phyloP scores from a whole-genome alignment of 1,140 invertebrate genomes.

The Brachionus plicatilis region DNA sequence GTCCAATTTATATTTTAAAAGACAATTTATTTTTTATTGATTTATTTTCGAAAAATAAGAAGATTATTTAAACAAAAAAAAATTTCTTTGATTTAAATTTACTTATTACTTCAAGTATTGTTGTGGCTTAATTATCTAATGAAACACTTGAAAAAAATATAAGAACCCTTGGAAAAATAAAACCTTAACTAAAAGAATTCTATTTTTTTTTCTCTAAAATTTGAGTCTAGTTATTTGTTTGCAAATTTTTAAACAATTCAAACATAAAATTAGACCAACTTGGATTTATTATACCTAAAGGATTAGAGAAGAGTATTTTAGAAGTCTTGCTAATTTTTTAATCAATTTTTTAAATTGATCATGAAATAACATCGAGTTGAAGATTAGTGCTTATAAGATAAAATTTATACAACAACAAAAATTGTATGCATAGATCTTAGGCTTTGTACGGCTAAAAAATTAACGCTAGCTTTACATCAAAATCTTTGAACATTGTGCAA shows the following conservation, averaged over 20 bases:
- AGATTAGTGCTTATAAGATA: neutral
- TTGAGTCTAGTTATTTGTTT: neutral
- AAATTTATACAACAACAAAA: neutral
- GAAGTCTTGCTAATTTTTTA: neutral
- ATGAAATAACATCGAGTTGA: conserved; percentile 12
- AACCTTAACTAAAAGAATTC: neutral
- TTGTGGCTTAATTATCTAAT: neutral
- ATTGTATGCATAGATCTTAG: neutral
- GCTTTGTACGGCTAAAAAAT: neutral
- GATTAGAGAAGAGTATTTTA: neutral
- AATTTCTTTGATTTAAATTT: neutral
- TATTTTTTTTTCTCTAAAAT: neutral
- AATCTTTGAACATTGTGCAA: neutral
- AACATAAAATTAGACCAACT: neutral
- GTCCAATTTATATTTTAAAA: too few species aligned
- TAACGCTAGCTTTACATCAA: neutral
- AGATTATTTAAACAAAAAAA: neutral
- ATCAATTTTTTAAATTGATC: conserved; percentile 9
- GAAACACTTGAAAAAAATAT: neutral
- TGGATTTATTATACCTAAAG: neutral
- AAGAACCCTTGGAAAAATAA: neutral
- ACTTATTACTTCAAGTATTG: neutral
- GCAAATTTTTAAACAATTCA: neutral
- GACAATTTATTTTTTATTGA: neutral
- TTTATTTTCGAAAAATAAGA: neutral